Evolutionary conservation across 2,888 invertebrate species (phyloP), one percentile per base, ranked within the genome.

Genomic region (Dasypogon diadema): DNA sequence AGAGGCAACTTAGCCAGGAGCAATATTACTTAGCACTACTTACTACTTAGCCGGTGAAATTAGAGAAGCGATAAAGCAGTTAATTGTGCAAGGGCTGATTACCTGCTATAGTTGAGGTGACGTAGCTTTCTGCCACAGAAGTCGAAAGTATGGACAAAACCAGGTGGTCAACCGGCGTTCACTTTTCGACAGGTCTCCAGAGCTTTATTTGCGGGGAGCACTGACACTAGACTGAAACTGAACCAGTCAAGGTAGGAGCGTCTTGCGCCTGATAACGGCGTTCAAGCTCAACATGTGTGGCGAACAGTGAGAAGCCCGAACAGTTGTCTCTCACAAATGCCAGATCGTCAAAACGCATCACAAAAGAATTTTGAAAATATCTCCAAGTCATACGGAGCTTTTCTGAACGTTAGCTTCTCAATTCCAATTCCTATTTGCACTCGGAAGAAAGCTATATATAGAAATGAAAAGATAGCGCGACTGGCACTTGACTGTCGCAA

Each of bases 121-220:
- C 30, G 10, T 46, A 37, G n/a, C 12, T 46, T 30, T 30, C 24
- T 26, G 26, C 16, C 14, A n/a, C 58, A 58, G 16, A 58, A 34
- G 16, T 60, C 18, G 37, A 60, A 60, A 42, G 37, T 60, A 37
- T 37, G 34, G 30, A 37, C 42, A 12, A 60, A 2, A 10, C 18
- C 12, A 16, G 37, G 37, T 37, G 37, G 37, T 34, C 30, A 34
- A 34, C 34, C 30, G 60, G 34, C 26, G 37, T 34, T 60, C 60
- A 60, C 60, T 37, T 60, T 21, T 12, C 37, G 21, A 60, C n/a
- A n/a, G n/a, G 37, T 60, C 21, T 60, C 60, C 60, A 60, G 58
- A 37, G 60, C n/a, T 37, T 60, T 60, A 60, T 60, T 60, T 60
- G 60, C 18, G 60, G n/a, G 21, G 22, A 60, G 42, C 60, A 60